Evolutionary conservation across 2,797 vertebrate species (phyloP).

Genomic region (Arctocebus calabarensis): DNA sequence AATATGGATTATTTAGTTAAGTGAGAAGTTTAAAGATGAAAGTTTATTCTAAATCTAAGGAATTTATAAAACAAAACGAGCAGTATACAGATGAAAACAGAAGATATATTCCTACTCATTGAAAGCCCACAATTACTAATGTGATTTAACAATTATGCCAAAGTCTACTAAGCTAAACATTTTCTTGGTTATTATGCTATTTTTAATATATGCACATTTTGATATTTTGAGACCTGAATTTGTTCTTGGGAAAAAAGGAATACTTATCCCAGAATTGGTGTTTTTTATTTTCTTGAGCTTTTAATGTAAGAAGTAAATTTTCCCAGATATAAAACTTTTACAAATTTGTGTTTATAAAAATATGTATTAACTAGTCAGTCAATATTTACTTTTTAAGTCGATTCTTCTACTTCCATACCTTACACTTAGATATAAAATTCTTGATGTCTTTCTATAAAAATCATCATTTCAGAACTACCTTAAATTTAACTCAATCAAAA

Average conservation of each 20-base stretch:
- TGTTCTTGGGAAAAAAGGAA: neutral
- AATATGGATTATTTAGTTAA: neutral
- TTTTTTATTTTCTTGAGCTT: neutral
- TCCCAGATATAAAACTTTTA: neutral
- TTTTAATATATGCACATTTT: neutral
- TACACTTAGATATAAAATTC: neutral
- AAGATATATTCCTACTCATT: neutral
- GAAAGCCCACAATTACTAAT: neutral
- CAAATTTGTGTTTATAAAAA: neutral
- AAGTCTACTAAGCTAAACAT: neutral
- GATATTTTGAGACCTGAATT: neutral
- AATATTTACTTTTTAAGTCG: neutral
- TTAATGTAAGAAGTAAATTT: neutral
- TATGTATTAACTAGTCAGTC: neutral
- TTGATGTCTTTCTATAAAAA: neutral
- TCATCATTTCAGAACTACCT: neutral
- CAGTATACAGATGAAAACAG: neutral
- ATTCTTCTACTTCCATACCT: neutral
- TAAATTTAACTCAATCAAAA: constrained; percentile 30
- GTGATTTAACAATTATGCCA: neutral
- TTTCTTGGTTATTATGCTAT: neutral
- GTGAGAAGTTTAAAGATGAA: neutral
- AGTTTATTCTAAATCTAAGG: neutral
- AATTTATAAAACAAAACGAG: neutral
- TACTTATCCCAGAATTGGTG: neutral